phyloP scores from a whole-genome alignment of 2,888 invertebrate species.

The Sphaeridia pumilis region DNA sequence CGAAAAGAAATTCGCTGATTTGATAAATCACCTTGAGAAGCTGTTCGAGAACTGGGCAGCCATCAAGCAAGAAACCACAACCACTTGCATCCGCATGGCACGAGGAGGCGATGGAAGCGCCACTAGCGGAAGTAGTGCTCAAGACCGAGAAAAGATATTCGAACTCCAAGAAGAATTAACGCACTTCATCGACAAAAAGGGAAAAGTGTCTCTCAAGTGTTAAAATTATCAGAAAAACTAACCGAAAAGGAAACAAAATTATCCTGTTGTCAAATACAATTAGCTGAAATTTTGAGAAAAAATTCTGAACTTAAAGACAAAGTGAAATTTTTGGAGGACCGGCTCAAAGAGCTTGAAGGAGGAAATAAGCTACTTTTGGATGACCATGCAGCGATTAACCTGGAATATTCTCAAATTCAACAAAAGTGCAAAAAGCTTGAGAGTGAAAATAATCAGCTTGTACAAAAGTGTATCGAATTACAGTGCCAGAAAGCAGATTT shows the following conservation, averaged over 20 bases:
- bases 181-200: slow-evolving; percentile 77
- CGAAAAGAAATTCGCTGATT: slow-evolving; percentile 64
- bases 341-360: slow-evolving; percentile 48
- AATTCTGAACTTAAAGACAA: slow-evolving; percentile 32
- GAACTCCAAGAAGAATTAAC: slow-evolving; percentile 83
- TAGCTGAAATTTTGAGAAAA: slow-evolving; percentile 30
- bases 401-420: slow-evolving; percentile 80
- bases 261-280: slow-evolving; percentile 34
- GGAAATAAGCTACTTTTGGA: slow-evolving; percentile 80
- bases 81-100: slow-evolving; percentile 73
- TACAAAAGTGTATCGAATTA: slow-evolving; percentile 77
- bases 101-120: slow-evolving; percentile 54
- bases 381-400: slow-evolving; percentile 86
- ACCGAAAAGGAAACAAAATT: slow-evolving; percentile 73
- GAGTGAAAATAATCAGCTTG: slow-evolving; percentile 72
- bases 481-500: slow-evolving; percentile 91
- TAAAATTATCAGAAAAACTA: slow-evolving; percentile 71
- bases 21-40: slow-evolving; percentile 69
- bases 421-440: slow-evolving; percentile 73
- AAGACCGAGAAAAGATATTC: slow-evolving; percentile 35
- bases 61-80: slow-evolving; percentile 68
- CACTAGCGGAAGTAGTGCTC: slow-evolving; percentile 37
- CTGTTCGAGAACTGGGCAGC: slow-evolving; percentile 72
- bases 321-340: slow-evolving; percentile 26
- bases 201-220: slow-evolving; percentile 86